Evolutionary conservation across 2,797 vertebrate species (phyloP), one percentile per base, ranked within the genome.

Genomic region (Gephyroberyx darwinii): DNA sequence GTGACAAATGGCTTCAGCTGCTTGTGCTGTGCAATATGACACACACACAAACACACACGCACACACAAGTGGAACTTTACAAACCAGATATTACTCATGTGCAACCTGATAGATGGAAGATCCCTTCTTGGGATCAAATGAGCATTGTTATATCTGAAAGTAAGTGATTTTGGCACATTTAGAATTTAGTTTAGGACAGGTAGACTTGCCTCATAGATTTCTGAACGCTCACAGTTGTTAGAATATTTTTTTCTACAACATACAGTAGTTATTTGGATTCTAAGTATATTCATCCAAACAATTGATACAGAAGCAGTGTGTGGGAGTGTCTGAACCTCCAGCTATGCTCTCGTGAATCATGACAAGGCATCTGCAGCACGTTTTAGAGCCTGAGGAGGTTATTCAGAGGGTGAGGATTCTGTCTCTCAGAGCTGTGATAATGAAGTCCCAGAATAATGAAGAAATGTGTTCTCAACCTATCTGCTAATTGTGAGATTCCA

Each of bases 381-480:
- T 88, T 89, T 85, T 69, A n/a, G 39, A 55, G 69, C 68, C 74
- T 39, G 69, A 51, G 54, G 80, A 65, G n/a, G 77, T 65, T 10
- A 53, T 60, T 77, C 45, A 8, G 2, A 6, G 1, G 53, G 64
- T 69, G 57, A 26, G 57, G 60, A 65, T 58, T 7, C 50, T 54
- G 62, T 88, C 83, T 78, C 74, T 85, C 89, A 77, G 20, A 9
- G 17, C 53, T 39, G 82, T 89, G 90, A 86, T 91, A 91, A 93
- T 94, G 85, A 77, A 75, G 80, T 86, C 76, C 66, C 75, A 77
- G 85, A 86, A 75, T 66, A 55, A 75, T 52, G 35, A 12, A 52
- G 33, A 47, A 73, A 76, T 13, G 33, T 58, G 64, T 12, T n/a
- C 54, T 51, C 63, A 52, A 56, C n/a, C 9, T 64, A 22, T 71